A percentile compares a stretch with the other conserved stretches of the same genome.
phyloP scores from a whole-genome alignment of 2,113 vertebrate genomes.

The Rhinoderma darwinii region DNA sequence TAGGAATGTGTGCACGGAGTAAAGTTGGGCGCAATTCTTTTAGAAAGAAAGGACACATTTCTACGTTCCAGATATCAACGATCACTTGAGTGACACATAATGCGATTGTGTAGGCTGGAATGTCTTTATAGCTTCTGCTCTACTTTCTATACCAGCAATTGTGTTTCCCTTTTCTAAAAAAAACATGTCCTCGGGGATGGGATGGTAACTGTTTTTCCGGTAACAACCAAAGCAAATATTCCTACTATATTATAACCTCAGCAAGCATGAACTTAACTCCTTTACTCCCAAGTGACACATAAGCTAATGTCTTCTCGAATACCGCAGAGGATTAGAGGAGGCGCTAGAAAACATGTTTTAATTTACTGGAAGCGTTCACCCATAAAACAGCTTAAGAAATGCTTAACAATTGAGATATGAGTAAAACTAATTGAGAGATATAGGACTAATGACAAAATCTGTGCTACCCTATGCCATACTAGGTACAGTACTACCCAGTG shows the following conservation, averaged over 20 bases:
- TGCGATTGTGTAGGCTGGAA: constrained; percentile 8
- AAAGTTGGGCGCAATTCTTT: neutral
- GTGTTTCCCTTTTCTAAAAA: constrained; percentile 41
- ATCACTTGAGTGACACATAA: constrained; percentile 9
- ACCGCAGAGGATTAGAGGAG: constrained; percentile 31
- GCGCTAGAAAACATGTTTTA: neutral
- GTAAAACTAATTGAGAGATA: neutral
- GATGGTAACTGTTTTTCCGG: constrained; percentile 28
- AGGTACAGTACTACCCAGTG: neutral
- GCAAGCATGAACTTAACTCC: constrained; percentile 35
- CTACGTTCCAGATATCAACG: neutral
- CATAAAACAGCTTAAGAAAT: neutral
- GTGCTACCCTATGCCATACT: neutral
- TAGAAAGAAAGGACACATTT: neutral
- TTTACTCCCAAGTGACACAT: constrained; percentile 19
- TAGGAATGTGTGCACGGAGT: neutral
- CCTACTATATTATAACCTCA: neutral
- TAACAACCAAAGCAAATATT: constrained; percentile 39
- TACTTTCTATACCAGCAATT: constrained; percentile 38
- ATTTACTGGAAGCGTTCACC: neutral
- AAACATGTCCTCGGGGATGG: constrained; percentile 41
- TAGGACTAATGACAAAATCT: neutral
- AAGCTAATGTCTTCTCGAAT: neutral
- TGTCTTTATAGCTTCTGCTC: constrained; percentile 2
- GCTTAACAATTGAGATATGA: neutral